phyloP scores from a whole-genome alignment of 2,888 invertebrate species.

The Villa cingulata region DNA sequence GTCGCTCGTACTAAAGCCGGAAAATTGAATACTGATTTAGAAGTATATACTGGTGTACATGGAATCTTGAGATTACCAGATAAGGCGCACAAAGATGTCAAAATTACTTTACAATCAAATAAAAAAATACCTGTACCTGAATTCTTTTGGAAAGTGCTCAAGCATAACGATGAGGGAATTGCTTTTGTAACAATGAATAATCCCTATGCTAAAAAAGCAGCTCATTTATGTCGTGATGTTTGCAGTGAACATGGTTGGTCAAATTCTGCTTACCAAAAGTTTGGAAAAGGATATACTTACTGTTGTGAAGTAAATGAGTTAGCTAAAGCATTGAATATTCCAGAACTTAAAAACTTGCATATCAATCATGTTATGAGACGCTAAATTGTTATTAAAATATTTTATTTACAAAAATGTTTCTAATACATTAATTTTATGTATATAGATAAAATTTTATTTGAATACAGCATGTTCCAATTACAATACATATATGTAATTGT shows the following conservation, averaged over 20 bases:
- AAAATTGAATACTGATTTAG: conserved; percentile 23
- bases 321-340: neutral
- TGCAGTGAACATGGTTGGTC: conserved; percentile 28
- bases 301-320: conserved; percentile 1
- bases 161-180: conserved; percentile 30
- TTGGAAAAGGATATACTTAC: neutral
- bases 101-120: conserved; percentile 29
- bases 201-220: conserved; percentile 26
- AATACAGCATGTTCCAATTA: no score
- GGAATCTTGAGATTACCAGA: conserved; percentile 31
- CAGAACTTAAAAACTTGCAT: no score
- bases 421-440: no score
- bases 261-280: neutral
- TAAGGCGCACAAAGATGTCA: conserved; percentile 8
- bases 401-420: no score
- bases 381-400: no score
- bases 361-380: no score
- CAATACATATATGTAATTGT: no score
- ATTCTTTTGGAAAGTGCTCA: conserved; percentile 37
- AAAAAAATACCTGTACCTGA: conserved; percentile 34
- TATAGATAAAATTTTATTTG: no score
- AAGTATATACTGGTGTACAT: conserved; percentile 35
- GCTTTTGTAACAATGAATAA: conserved; percentile 38
- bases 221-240: conserved; percentile 28
- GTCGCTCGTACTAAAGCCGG: conserved; percentile 30